Conservation (phyloP, 1,140 invertebrate species). For the Thaumatotibia leucotreta region DNA sequence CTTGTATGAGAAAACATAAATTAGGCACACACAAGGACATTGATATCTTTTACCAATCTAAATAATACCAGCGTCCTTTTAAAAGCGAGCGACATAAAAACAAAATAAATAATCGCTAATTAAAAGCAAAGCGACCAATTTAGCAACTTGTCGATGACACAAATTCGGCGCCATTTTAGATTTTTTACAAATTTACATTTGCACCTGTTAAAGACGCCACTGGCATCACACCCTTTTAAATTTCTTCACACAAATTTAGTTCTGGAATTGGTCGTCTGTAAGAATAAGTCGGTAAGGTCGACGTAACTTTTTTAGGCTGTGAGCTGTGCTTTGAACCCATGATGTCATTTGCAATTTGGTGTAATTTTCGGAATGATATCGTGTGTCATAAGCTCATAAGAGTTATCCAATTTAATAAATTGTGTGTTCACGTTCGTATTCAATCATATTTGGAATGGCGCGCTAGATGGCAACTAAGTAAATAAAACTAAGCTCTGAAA, state of each 20-base stretch:
- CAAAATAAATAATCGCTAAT: not conserved
- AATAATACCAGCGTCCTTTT: not conserved
- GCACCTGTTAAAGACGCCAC: not conserved
- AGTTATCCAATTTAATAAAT: not conserved
- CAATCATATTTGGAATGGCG: too few relatives aligned
- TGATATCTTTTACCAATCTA: not conserved
- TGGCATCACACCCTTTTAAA: not conserved
- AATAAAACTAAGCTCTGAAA: too few relatives aligned
- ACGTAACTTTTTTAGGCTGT: conserved; percentile 25
- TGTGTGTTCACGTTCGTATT: not conserved
- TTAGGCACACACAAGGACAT: not conserved
- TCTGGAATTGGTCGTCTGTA: not conserved
- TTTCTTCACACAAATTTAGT: not conserved
- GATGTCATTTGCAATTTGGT: conserved; percentile 19
- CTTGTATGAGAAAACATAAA: too few relatives aligned
- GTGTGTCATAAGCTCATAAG: not conserved
- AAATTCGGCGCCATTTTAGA: not conserved
- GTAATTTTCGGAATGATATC: not conserved
- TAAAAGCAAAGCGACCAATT: not conserved
- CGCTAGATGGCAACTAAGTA: too few relatives aligned
- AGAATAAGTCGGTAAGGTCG: conserved; percentile 16
- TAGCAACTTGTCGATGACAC: not conserved
- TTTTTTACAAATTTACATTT: not conserved
- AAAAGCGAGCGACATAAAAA: not conserved
- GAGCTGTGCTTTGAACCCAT: conserved; percentile 23